These are phyloP conservation scores for Drosophila suboccidentalis DNA, from an alignment of 2,888 invertebrate species.

Conservation along the genomic window DNA sequence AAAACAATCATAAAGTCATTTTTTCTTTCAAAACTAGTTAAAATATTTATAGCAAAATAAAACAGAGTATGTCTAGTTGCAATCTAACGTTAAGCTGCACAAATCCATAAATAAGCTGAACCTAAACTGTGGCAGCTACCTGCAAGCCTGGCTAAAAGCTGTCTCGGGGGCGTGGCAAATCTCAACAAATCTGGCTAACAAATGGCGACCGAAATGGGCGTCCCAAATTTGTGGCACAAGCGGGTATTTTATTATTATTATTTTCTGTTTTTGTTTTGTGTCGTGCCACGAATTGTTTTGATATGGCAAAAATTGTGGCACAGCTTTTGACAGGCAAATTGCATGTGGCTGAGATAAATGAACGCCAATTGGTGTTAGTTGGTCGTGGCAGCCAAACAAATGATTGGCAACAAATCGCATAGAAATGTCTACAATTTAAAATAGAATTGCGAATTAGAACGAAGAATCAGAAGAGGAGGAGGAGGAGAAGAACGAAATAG, in stretches of 20 bases:
- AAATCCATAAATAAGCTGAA: conserved; percentile 56
- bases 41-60: background rate
- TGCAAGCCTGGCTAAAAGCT: conserved; percentile 35
- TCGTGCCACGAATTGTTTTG: conserved; percentile 64
- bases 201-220: conserved; percentile 67
- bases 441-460: conserved; percentile 41
- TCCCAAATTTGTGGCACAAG: conserved; percentile 56
- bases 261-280: conserved; percentile 3
- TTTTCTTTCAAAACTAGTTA: background rate
- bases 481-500: conserved; percentile 14
- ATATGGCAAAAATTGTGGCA: conserved; percentile 61
- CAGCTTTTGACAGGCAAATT: conserved; percentile 71
- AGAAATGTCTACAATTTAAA: conserved; percentile 50
- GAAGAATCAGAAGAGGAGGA: conserved; percentile 2
- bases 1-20: background rate
- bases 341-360: conserved; percentile 75
- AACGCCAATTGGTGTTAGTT: conserved; percentile 76
- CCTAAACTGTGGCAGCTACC: conserved; percentile 59
- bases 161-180: conserved; percentile 51
- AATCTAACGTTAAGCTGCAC: conserved; percentile 10
- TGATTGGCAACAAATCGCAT: conserved; percentile 48
- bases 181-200: conserved; percentile 58
- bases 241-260: conserved; percentile 1
- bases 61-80: conserved; percentile 30
- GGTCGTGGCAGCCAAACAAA: conserved; percentile 55